phyloP scores from a whole-genome alignment of 1,140 invertebrate genomes.

The Papilio glaucus region DNA sequence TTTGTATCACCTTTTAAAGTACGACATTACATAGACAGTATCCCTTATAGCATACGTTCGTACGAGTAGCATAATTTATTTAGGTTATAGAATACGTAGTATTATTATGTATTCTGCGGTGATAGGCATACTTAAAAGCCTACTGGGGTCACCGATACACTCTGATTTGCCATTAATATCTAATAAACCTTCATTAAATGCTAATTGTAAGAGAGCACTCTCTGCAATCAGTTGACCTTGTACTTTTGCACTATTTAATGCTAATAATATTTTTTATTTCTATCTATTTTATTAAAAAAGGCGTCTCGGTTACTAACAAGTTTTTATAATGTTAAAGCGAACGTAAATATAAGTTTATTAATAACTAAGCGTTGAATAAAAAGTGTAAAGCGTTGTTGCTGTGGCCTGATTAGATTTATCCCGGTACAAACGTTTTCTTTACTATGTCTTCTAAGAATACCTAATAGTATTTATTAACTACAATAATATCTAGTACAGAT shows the following conservation, averaged over 20 bases:
- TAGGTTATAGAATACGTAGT: no score
- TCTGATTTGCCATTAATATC: no score
- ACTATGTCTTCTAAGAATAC: neutral
- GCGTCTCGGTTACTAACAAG: neutral
- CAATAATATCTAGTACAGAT: neutral
- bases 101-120: no score
- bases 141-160: no score
- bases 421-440: neutral
- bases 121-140: no score
- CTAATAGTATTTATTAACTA: neutral
- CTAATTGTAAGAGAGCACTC: no score
- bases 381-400: neutral
- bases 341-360: constrained; percentile 1
- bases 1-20: no score
- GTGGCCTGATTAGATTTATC: neutral
- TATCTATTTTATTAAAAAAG: constrained; percentile 4
- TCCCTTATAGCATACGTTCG: no score
- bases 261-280: neutral
- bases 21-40: no score
- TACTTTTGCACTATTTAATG: neutral
- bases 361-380: neutral
- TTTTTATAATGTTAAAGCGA: neutral
- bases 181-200: no score
- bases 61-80: no score
- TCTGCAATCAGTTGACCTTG: no score